Evolutionary conservation across 1,140 invertebrate genomes (phyloP).

Genomic region (Andricus grossulariae): DNA sequence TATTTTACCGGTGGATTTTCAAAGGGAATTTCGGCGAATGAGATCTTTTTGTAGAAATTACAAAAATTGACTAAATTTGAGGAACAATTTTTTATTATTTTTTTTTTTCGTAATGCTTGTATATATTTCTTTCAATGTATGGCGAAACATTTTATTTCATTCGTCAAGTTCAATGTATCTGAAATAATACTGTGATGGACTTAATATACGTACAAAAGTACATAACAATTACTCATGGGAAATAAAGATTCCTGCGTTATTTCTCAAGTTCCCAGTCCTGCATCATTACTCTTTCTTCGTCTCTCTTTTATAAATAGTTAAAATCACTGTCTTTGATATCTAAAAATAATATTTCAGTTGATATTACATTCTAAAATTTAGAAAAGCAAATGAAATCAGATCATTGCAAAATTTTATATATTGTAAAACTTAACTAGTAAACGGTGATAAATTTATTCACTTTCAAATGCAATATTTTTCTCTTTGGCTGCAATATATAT

Average conservation of each 20-base stretch:
- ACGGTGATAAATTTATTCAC: not conserved
- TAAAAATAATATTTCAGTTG: constrained; percentile 37
- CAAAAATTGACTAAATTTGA: not conserved
- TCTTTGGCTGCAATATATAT: not conserved
- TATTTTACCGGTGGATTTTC: not conserved
- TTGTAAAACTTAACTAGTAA: not conserved
- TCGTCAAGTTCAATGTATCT: constrained; percentile 23
- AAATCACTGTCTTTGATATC: constrained; percentile 40
- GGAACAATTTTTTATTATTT: not conserved
- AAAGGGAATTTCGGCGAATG: too few relatives aligned
- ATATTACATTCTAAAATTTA: not conserved
- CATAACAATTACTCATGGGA: constrained; percentile 32
- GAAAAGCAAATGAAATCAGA: constrained; percentile 9
- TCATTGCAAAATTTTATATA: constrained; percentile 21
- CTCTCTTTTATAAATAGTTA: not conserved
- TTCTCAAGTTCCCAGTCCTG: constrained; percentile 2
- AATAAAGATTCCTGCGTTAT: constrained; percentile 22
- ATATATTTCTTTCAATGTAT: constrained; percentile 30
- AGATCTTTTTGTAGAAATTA: not conserved
- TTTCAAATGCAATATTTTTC: not conserved
- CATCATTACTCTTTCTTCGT: not conserved
- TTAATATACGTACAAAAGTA: constrained; percentile 32
- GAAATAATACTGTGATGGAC: constrained; percentile 31
- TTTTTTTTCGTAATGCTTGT: constrained; percentile 12
- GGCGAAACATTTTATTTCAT: constrained; percentile 18